A percentile compares a stretch with the other conserved stretches of the same genome.
Evolutionary conservation across 2,888 invertebrate genomes (phyloP).

Genomic region (Boloria euphrosyne): DNA sequence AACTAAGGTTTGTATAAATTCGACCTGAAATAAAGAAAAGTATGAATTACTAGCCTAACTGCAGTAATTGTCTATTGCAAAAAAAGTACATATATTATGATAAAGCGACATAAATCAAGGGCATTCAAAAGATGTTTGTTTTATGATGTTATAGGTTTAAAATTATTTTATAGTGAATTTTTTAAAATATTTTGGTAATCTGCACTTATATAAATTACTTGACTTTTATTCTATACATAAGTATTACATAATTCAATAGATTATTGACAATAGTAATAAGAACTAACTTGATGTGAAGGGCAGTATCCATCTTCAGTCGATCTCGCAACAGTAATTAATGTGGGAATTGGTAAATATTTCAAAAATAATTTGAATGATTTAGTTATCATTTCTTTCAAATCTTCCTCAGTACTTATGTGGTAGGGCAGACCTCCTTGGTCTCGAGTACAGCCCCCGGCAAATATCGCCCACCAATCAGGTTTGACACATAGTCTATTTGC

Average conservation of each 20-base stretch:
- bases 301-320: conserved; percentile 95
- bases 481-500: conserved; percentile 82
- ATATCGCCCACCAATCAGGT: conserved; percentile 90
- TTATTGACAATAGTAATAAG: too few species aligned
- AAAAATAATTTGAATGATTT: conserved; percentile 83
- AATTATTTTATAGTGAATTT: too few species aligned
- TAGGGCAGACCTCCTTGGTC: conserved; percentile 93
- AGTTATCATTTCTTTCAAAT: conserved; percentile 84
- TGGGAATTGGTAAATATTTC: conserved; percentile 81
- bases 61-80: too few species aligned
- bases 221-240: too few species aligned
- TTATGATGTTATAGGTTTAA: too few species aligned
- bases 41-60: too few species aligned
- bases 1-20: conserved; percentile 88
- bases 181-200: too few species aligned
- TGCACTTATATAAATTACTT: too few species aligned
- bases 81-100: too few species aligned
- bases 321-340: conserved; percentile 89
- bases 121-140: too few species aligned
- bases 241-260: too few species aligned
- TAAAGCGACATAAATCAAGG: too few species aligned
- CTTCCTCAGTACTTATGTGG: conserved; percentile 87
- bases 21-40: conserved; percentile 81
- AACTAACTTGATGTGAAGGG: conserved; percentile 85
- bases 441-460: conserved; percentile 93